A percentile compares a stretch with the other conserved stretches of the same genome.
phyloP scores from a whole-genome alignment of 2,888 invertebrate genomes.

The Orthosia gracilis region DNA sequence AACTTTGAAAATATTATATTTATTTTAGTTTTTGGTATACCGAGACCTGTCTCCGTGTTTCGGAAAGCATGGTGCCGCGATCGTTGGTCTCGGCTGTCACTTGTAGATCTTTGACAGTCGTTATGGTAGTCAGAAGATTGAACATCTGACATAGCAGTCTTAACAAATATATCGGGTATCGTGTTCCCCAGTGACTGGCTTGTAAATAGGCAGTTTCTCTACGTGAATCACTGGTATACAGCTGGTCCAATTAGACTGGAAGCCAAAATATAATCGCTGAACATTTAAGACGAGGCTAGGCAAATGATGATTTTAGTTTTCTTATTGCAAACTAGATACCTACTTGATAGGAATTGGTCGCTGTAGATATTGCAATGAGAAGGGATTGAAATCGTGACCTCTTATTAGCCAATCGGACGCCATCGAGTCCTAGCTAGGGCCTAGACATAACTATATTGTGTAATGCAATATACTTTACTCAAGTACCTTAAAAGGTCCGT shows the following conservation, averaged over 20 bases:
- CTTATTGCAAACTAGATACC: not conserved
- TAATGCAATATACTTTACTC: not conserved
- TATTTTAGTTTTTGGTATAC: not conserved
- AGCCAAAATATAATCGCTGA: too few species aligned
- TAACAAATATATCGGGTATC: not conserved
- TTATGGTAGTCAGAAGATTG: not conserved
- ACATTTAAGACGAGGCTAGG: not conserved
- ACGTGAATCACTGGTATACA: not conserved
- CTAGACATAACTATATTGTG: not conserved
- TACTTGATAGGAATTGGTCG: not conserved
- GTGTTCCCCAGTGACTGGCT: not conserved
- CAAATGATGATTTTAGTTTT: not conserved
- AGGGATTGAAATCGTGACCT: not conserved
- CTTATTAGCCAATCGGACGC: not conserved
- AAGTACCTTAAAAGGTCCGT: not conserved
- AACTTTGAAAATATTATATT: not conserved
- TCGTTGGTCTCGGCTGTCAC: too few species aligned
- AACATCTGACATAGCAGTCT: not conserved
- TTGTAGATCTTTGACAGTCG: not conserved
- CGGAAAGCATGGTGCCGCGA: too few species aligned
- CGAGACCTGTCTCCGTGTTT: too few species aligned
- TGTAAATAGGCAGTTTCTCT: not conserved
- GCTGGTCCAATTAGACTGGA: not conserved
- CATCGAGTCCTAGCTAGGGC: not conserved
- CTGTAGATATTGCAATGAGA: not conserved